A percentile compares a stretch with the other conserved stretches of the same genome.
These are phyloP conservation scores for Lasiommata megera DNA, from an alignment of 2,888 invertebrate genomes.

Conservation along the genomic window DNA sequence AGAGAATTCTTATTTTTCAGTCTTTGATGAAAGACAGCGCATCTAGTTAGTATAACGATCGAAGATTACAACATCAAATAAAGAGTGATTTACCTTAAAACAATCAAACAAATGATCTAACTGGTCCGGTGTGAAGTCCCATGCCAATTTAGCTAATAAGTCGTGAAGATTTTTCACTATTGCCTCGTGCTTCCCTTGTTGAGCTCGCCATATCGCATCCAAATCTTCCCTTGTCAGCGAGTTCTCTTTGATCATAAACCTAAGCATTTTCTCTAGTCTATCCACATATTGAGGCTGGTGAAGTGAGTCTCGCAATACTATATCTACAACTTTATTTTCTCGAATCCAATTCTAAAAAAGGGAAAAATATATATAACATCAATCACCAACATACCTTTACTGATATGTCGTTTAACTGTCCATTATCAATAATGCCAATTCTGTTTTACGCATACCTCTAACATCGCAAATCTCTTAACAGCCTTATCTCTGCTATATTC, in stretches of 20 bases:
- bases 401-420: no score
- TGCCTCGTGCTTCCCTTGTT: constrained; percentile 98
- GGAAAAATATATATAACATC: neutral
- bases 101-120: constrained; percentile 98
- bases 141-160: constrained; percentile 96
- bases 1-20: no score
- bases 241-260: constrained; percentile 97
- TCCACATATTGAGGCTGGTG: constrained; percentile 99
- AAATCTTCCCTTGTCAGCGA: constrained; percentile 94
- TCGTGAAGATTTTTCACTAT: constrained; percentile 99
- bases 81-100: constrained; percentile 92
- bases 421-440: no score
- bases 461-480: no score
- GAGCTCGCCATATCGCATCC: constrained; percentile 98
- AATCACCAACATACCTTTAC: neutral
- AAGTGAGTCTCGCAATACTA: constrained; percentile 95
- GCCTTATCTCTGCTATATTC: no score
- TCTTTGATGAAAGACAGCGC: no score
- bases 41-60: no score
- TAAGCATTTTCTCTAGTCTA: constrained; percentile 97
- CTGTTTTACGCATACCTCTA: no score
- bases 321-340: constrained; percentile 96
- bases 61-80: no score
- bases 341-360: constrained; percentile 94
- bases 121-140: constrained; percentile 99